Percentiles rank a stretch among this genome's conserved stretches.
These are phyloP conservation scores for Drosophila pseudotakahashii DNA, from an alignment of 2,888 invertebrate genomes.

Conservation along the genomic window DNA sequence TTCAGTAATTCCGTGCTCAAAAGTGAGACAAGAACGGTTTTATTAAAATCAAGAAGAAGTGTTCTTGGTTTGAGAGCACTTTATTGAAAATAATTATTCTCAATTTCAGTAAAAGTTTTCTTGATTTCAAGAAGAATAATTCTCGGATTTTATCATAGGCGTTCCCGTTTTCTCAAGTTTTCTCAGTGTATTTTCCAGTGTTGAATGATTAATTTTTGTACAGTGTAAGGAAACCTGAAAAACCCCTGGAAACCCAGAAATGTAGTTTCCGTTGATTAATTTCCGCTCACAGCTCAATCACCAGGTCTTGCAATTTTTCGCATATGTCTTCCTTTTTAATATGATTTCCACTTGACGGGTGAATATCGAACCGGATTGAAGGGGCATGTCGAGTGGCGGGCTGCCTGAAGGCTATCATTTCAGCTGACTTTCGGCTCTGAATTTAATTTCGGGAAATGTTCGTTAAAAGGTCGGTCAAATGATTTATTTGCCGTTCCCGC, in stretches of 20 bases:
- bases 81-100: no score
- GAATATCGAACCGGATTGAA: constrained; percentile 23
- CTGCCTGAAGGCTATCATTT: constrained; percentile 27
- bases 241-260: constrained; percentile 47
- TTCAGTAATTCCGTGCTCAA: no score
- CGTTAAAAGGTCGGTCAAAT: constrained; percentile 66
- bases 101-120: no score
- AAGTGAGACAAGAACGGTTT: no score
- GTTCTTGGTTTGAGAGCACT: no score
- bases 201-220: not conserved
- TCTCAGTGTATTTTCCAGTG: no score
- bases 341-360: constrained; percentile 34
- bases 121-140: no score
- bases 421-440: constrained; percentile 48
- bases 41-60: no score
- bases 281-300: constrained; percentile 76
- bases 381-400: constrained; percentile 29
- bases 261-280: constrained; percentile 80
- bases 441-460: constrained; percentile 62
- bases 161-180: no score
- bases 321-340: constrained; percentile 42
- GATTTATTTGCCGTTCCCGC: constrained; percentile 69
- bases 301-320: constrained; percentile 57
- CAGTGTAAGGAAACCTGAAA: not conserved
- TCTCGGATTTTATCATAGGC: no score